phyloP scores from a whole-genome alignment of 2,797 vertebrate genomes.

The Labeo calbasu region DNA sequence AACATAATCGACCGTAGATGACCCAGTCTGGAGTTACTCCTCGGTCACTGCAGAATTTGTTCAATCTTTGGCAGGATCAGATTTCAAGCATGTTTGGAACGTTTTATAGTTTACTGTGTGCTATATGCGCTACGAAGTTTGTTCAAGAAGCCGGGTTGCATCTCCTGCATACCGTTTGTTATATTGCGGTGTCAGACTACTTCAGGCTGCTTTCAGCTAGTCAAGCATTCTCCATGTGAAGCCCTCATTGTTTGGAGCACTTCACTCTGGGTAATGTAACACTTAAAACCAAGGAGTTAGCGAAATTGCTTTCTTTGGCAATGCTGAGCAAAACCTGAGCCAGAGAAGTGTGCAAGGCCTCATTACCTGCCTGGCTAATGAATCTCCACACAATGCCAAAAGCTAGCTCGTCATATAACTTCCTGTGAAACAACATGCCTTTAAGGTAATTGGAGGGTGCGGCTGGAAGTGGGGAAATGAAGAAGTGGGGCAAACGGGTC shows the following conservation, averaged over 20 bases:
- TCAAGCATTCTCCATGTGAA: neutral
- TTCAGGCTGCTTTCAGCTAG: neutral
- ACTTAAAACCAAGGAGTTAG: neutral
- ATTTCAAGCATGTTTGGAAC: neutral
- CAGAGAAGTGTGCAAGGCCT: conserved; percentile 22
- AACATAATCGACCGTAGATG: conserved; percentile 38
- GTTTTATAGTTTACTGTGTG: neutral
- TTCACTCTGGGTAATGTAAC: conserved; percentile 12
- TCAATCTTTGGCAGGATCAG: conserved; percentile 10
- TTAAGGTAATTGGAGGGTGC: conserved; percentile 22
- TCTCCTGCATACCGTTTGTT: neutral
- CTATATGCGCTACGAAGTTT: neutral
- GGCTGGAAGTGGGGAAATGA: neutral
- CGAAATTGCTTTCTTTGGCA: conserved; percentile 22
- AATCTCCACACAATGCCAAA: conserved; percentile 27
- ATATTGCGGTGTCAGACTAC: neutral
- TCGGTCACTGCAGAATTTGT: conserved; percentile 44
- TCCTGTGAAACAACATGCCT: conserved; percentile 34
- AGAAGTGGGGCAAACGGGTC: neutral
- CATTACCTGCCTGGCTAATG: conserved; percentile 30
- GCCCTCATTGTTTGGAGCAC: conserved; percentile 22
- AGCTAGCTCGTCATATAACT: conserved; percentile 22
- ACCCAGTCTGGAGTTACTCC: conserved; percentile 43
- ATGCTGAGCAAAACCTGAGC: neutral
- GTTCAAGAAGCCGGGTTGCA: neutral